Evolutionary conservation across 2,113 vertebrate species (phyloP).

Genomic region (Petrocephalus microphthalmus): DNA sequence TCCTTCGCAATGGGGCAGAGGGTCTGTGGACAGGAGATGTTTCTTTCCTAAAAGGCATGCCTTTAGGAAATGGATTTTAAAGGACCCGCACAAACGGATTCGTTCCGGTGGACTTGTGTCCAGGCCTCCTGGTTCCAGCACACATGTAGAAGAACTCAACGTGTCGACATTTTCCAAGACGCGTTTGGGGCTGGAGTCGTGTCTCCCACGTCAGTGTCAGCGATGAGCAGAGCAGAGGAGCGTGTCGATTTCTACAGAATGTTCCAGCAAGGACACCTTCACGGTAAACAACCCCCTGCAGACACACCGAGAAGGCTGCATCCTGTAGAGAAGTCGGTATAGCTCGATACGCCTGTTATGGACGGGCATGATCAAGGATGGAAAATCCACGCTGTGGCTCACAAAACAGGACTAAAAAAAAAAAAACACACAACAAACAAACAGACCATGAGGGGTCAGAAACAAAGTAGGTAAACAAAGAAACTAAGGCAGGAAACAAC

Average conservation of each 20-base stretch:
- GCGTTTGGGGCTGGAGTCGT: slow-evolving; percentile 23
- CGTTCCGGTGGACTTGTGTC: slow-evolving; percentile 47
- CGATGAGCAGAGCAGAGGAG: neutral
- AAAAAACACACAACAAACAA: too few species aligned
- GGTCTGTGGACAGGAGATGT: slow-evolving; percentile 33
- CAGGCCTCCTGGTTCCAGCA: slow-evolving; percentile 26
- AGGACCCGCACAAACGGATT: slow-evolving; percentile 46
- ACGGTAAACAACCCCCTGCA: neutral
- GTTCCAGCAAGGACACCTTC: neutral
- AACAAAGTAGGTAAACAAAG: too few species aligned
- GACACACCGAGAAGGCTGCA: neutral
- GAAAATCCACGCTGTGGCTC: neutral
- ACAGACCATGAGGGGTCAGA: too few species aligned
- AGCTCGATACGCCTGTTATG: neutral
- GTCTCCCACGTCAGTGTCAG: neutral
- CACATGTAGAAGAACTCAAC: slow-evolving; percentile 52
- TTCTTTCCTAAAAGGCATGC: slow-evolving; percentile 36
- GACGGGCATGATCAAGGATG: neutral
- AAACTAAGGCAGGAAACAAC: too few species aligned
- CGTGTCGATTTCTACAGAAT: neutral
- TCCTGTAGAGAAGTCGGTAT: neutral
- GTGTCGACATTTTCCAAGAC: slow-evolving; percentile 32
- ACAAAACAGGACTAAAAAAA: too few species aligned
- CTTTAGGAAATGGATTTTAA: slow-evolving; percentile 48
- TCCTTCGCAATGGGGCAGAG: slow-evolving; percentile 18